Evolutionary conservation across 2,888 invertebrate genomes (phyloP), one percentile per base, ranked within the genome.

Genomic region (Hirtodrosophila histrioides): DNA sequence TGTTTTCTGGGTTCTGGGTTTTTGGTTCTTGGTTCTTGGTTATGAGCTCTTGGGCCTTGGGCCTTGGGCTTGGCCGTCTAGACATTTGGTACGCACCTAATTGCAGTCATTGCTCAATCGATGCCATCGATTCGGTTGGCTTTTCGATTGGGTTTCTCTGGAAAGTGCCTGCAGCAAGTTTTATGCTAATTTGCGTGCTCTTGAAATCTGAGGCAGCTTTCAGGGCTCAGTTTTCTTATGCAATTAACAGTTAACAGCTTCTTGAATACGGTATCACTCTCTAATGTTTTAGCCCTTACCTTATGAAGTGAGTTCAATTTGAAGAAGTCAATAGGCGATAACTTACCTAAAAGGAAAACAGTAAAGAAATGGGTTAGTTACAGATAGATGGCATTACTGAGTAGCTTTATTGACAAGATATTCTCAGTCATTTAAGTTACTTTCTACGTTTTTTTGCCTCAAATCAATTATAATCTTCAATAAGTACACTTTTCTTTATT

Each of bases 61-160:
- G 35, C 49, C 53, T 53, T 56, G 73, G 75, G 66, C 65, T 65
- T 33, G 86, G 84, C 69, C 45, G 85, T 87, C 87, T 87, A 87
- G 82, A 83, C 82, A 54, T 57, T 44, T 31, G 62, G 83, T 61
- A 69, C 69, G 62, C 67, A 73, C 74, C 86, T 84, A 84, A 84
- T 88, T 88, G 88, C 77, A 84, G 69, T 63, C 81, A 82, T 69
- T 85, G 87, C 75, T 61, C 76, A 69, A 86, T 86, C 86, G 88
- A 84, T 74, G 68, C 43, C 31, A 31, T 75, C 67, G 65, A 69
- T 69, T 55, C 8, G 31, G 17, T 27, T 11, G 24, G 31, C 33
- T 46, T 31, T 33, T 35, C 48, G 61, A 62, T 73, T 63, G 43
- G 66, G 70, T 64, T 87, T 84, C 83, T 71, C 17, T 39, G 69